Conservation (phyloP, 2,797 vertebrate genomes). For the Diglossa cyanea region DNA sequence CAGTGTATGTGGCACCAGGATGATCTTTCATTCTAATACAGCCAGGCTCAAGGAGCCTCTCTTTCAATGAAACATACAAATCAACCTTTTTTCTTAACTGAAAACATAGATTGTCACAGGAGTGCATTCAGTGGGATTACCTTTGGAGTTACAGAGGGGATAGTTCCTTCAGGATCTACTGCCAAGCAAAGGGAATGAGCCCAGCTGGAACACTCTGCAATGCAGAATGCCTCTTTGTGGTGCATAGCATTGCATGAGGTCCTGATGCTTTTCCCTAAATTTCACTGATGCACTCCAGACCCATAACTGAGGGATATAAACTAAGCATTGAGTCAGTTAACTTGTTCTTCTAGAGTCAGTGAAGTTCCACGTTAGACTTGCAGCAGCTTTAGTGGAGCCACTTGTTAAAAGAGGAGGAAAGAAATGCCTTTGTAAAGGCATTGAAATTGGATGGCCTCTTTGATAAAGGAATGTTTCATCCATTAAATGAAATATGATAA, state of each 20-base stretch:
- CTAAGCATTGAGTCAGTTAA: not conserved
- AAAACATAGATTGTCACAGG: not conserved
- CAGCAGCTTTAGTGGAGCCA: not conserved
- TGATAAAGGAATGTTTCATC: not conserved
- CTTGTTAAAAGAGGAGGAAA: not conserved
- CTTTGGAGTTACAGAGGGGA: not conserved
- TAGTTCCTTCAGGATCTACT: not conserved
- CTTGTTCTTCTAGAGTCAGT: not conserved
- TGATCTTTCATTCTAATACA: not conserved
- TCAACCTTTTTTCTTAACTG: not conserved
- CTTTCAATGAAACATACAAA: not conserved
- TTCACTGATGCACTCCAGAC: not conserved
- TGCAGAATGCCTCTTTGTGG: not conserved
- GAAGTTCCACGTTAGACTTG: not conserved
- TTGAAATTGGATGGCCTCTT: not conserved
- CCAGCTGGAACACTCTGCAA: rapidly evolving
- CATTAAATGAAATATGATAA: not conserved
- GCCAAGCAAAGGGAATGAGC: not conserved
- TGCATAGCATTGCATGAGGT: not conserved
- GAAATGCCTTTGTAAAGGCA: not conserved
- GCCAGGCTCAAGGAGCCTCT: not conserved
- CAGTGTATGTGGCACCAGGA: not conserved
- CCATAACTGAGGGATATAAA: not conserved
- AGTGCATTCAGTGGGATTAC: not conserved
- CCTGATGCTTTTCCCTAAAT: not conserved